Evolutionary conservation across 2,113 vertebrate species (phyloP).

Genomic region (Pholis gunnellus): DNA sequence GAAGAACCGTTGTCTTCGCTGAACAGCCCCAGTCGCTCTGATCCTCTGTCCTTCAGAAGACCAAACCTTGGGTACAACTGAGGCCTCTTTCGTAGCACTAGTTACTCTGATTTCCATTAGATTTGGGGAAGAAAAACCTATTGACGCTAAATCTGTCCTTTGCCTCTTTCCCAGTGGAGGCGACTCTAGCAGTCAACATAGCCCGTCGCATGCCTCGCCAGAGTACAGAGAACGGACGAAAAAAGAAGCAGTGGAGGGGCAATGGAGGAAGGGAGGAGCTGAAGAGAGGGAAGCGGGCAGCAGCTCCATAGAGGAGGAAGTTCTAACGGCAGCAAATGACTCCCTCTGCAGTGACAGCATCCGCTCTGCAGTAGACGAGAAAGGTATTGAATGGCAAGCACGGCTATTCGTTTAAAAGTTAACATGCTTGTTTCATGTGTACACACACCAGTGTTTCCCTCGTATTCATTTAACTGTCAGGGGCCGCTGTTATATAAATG

Average conservation of each 20-base stretch:
- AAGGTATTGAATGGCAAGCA: constrained; percentile 80
- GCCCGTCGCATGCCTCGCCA: constrained; percentile 79
- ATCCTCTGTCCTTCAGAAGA: constrained; percentile 86
- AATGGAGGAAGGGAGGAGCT: constrained; percentile 74
- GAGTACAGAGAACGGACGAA: constrained; percentile 82
- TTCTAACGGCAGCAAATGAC: constrained; percentile 84
- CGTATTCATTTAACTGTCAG: neutral
- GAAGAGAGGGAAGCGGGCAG: constrained; percentile 75
- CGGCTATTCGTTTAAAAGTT: neutral
- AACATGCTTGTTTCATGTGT: neutral
- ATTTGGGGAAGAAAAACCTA: neutral
- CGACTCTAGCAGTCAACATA: constrained; percentile 83
- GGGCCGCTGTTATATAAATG: neutral
- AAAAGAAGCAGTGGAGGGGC: constrained; percentile 76
- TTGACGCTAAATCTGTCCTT: neutral
- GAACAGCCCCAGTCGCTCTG: constrained; percentile 86
- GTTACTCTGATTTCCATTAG: neutral
- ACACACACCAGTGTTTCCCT: neutral
- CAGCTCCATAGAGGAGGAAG: constrained; percentile 88
- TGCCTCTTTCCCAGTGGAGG: constrained; percentile 63
- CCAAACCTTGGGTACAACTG: constrained; percentile 85
- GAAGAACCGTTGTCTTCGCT: constrained; percentile 79
- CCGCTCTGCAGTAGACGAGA: constrained; percentile 87
- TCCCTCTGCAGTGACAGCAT: constrained; percentile 88
- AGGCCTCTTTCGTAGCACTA: neutral